Evolutionary conservation across 2,797 vertebrate species (phyloP), one percentile per base, ranked within the genome.

Genomic region (Sciurus vulgaris): DNA sequence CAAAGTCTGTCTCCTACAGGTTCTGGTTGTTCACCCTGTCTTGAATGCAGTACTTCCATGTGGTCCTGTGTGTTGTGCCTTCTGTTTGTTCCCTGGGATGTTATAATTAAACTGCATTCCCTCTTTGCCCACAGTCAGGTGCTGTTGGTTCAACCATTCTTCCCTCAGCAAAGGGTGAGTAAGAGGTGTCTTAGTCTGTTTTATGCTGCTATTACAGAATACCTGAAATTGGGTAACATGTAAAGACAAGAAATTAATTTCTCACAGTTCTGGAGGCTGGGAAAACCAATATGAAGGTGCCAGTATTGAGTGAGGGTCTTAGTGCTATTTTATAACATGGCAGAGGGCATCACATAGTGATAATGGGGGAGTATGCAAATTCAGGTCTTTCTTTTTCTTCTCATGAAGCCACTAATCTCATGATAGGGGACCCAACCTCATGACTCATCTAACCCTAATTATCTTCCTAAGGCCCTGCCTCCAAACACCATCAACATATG

Each of bases 1-100:
- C 24, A 69, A 28, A 86, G 28, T 59, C 33, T 11, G 33, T 28
- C 24, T 54, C 44, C 26, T 15, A 1, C 12, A 5, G 17, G 2
- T 14, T 44, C n/a, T 18, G 35, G 1, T 13, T 4, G 7, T 13
- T 54, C 41, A 8, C 41, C 82, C 15, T 33, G 10, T 59, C 12
- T 18, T 10, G 47, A 38, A 51, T 2, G 2, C n/a, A 26, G 8
- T 33, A 47, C 54, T 47, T 56, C 12, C 26, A 13, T 6, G n/a
- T 33, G 51, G n/a, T 4, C 9, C 59, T 76, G 78, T 8, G 17
- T 38, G 8, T 6, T 0, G 0, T 1, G 5, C 28, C n/a, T 4
- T 26, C 17, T 44, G 28, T 33, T 51, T 49, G 59, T 82, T 56
- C 47, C 22, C 5, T 35, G 33, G 89, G 26, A 65, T 44, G 73